phyloP scores from a whole-genome alignment of 1,140 invertebrate genomes.

The Ceratina australensis region DNA sequence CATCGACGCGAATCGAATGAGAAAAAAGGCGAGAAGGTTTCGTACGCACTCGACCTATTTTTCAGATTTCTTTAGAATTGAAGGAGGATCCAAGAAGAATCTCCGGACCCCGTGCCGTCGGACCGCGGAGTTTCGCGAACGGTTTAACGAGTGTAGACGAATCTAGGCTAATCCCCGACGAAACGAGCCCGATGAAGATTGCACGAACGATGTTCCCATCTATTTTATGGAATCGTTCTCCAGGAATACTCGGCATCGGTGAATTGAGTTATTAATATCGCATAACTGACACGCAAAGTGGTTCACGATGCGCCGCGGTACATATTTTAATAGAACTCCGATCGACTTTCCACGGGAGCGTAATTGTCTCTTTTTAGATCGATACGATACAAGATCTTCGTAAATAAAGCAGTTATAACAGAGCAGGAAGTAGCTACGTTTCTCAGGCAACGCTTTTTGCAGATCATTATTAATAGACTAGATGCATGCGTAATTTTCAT shows the following conservation, averaged over 20 bases:
- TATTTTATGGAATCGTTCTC: too few species aligned
- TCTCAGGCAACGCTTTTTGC: slow-evolving; percentile 53
- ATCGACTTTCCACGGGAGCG: not conserved
- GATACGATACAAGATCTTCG: not conserved
- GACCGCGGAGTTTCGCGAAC: not conserved
- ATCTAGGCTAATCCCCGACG: too few species aligned
- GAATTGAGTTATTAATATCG: not conserved
- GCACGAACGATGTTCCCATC: too few species aligned
- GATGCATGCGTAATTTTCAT: too few species aligned
- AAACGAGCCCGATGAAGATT: too few species aligned
- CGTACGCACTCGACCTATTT: slow-evolving; percentile 25
- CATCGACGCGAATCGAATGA: slow-evolving; percentile 16
- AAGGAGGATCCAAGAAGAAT: not conserved
- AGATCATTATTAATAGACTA: slow-evolving; percentile 50
- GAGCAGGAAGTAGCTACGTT: slow-evolving; percentile 48
- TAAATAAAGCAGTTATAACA: not conserved
- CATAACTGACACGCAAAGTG: not conserved
- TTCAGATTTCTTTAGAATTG: not conserved
- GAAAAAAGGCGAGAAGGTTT: not conserved
- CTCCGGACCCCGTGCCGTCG: too few species aligned
- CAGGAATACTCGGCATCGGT: too few species aligned
- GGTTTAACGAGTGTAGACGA: not conserved
- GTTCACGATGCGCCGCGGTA: not conserved
- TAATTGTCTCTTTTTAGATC: not conserved
- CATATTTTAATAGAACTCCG: not conserved